These are phyloP conservation scores for Sturnus vulgaris DNA, from an alignment of 2,113 vertebrate genomes.

Conservation along the genomic window DNA sequence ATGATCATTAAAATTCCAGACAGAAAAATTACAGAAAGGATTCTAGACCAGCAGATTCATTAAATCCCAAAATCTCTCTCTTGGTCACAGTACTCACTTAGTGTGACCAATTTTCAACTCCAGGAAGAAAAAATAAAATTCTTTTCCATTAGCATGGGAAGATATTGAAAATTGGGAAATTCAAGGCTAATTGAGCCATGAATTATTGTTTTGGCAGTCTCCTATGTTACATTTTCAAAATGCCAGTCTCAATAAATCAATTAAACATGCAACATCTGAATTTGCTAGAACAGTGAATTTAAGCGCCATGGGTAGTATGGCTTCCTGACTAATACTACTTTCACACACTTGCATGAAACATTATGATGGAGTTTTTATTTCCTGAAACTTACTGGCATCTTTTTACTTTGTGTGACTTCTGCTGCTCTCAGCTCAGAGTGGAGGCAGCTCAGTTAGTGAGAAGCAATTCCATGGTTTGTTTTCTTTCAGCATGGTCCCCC, in stretches of 20 bases:
- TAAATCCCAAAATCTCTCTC: background rate
- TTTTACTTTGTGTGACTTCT: background rate
- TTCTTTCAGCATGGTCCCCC: background rate
- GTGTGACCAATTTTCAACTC: background rate
- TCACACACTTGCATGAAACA: background rate
- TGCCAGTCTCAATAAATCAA: background rate
- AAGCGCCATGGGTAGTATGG: background rate
- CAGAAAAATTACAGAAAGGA: background rate
- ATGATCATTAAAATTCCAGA: background rate
- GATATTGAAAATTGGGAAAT: background rate
- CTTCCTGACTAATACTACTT: background rate
- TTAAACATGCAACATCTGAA: accelerated
- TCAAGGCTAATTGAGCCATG: background rate
- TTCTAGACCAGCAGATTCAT: background rate
- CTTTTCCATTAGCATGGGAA: background rate
- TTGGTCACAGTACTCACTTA: background rate
- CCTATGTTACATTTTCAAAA: background rate
- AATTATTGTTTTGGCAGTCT: background rate
- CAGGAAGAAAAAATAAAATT: background rate
- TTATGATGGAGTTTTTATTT: background rate
- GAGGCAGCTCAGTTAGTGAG: background rate
- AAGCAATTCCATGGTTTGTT: background rate
- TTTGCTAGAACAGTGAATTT: background rate
- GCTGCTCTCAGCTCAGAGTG: background rate
- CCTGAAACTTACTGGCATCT: background rate